Evolutionary conservation across 2,888 invertebrate genomes (phyloP), one percentile per base, ranked within the genome.

Genomic region (Drepana falcataria): DNA sequence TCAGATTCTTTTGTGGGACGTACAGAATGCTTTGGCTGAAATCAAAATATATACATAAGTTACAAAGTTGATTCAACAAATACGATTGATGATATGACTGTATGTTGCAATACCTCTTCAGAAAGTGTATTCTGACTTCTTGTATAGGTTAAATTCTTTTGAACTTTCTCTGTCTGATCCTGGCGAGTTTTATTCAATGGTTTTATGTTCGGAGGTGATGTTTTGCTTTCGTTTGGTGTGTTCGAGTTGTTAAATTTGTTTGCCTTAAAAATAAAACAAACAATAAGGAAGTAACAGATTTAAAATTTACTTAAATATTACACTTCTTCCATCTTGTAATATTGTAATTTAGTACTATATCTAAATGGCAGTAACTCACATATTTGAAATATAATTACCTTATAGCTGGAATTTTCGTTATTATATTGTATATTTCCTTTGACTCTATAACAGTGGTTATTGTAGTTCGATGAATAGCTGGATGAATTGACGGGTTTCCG

Each of bases 361-460:
- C 21, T 21, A 21, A 21, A 21, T 21, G 21, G 21, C 21, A 21
- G 21, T 21, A 21, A 21, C 21, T 21, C 21, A 21, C 21, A 21
- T 21, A 21, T 21, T 21, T 21, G 21, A 21, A 21, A 21, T 21
- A 21, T 21, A 51, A 55, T 56, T 79, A 83, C 86, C 78, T 85
- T 86, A 61, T 69, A 76, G 55, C 69, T 73, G 56, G 69, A 64
- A 55, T 72, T 81, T 66, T 85, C 83, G 61, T 83, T 85, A 59
- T 81, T 79, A 57, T 67, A 75, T 35, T 79, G 68, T n/a, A 77
- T 63, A 59, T 64, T 77, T 40, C 74, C 68, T 64, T 81, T 84
- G 4, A 79, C 80, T 71, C 85, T 75, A 57, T 91, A 90, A 68
- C 72, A 82, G 69, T 88, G 87, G 58, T 83, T 83, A 61, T 82